Evolutionary conservation across 2,797 vertebrate species (phyloP), one percentile per base, ranked within the genome.

Genomic region (Melanotaenia trifasciata): DNA sequence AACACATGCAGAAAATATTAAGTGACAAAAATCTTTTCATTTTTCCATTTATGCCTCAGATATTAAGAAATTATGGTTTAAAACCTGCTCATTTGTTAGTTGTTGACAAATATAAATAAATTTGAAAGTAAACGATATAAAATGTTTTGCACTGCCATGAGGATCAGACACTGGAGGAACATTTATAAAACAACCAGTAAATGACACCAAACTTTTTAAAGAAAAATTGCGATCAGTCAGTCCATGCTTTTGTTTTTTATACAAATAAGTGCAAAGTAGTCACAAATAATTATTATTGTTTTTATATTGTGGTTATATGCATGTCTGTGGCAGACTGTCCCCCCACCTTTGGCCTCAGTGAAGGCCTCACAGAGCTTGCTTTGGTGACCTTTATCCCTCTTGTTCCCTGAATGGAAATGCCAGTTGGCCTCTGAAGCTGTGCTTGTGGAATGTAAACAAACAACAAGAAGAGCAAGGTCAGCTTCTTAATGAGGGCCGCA

Each of bases 391-490:
- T 65, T 16, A 10, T 40, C 45, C 69, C 70, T 53, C 69, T 62
- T 40, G 13, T 51, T 68, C 57, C 14, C 28, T 67, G 76, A 43
- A 64, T 70, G 61, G 76, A 62, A 85, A 86, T 83, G 78, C 73
- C 72, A 76, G 70, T 70, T 13, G 53, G 64, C 74, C 76, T 81
- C 80, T 54, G 61, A 80, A 82, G 78, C 36, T 20, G 38, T 56
- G 63, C 45, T 43, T 76, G 38, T 77, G 89, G 87, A 90, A 93
- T 93, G 91, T 90, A 92, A 92, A 92, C 85, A 88, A 80, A 88
- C 69, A 30, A 56, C 81, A 72, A n/a, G 43, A 68, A 22, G 13
- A 78, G 64, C 62, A 62, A 70, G 86, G 87, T 91, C 83, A 85
- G 63, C 75, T 64, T 85, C 79, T 80, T 90, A 93, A 91, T 89